Evolutionary conservation across 2,888 invertebrate genomes (phyloP).

Genomic region (Lepidocyrtinus sp.): DNA sequence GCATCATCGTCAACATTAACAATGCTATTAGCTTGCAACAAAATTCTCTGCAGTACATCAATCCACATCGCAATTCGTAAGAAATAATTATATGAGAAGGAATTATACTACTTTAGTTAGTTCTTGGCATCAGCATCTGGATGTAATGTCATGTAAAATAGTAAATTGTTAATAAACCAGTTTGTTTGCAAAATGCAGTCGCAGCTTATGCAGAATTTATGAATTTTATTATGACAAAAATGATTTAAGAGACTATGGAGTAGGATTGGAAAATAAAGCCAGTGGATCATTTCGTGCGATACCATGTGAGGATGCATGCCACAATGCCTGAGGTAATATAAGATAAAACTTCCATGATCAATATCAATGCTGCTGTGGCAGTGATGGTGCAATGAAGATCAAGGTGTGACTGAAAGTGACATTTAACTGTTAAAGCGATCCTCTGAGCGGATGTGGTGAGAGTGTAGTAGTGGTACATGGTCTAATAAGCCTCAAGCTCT

Average conservation of each 20-base stretch:
- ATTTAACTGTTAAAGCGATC: conserved; percentile 5
- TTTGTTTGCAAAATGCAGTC: conserved; percentile 31
- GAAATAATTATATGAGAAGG: conserved; percentile 9
- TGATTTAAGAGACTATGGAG: not conserved
- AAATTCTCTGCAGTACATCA: not conserved
- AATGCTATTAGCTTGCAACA: not conserved
- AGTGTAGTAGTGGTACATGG: too few species aligned
- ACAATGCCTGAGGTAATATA: conserved; percentile 3
- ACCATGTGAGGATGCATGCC: conserved; percentile 16
- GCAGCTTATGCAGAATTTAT: conserved; percentile 23
- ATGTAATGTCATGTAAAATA: conserved; percentile 9
- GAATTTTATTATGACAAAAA: conserved; percentile 19
- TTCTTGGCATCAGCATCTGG: conserved; percentile 8
- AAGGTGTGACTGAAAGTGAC: conserved; percentile 48
- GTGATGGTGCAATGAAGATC: conserved; percentile 57
- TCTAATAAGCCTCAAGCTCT: not conserved
- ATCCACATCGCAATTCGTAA: conserved; percentile 2
- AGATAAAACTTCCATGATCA: conserved; percentile 36
- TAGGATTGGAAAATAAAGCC: conserved; percentile 2
- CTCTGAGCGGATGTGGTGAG: conserved; percentile 12
- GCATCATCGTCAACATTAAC: not conserved
- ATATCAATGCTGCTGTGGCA: conserved; percentile 30
- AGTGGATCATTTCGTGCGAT: not conserved
- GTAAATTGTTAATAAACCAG: conserved; percentile 28
- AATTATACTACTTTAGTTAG: too few species aligned